Conservation (phyloP, 2,888 invertebrate genomes). For the Aleiodes alternator region DNA sequence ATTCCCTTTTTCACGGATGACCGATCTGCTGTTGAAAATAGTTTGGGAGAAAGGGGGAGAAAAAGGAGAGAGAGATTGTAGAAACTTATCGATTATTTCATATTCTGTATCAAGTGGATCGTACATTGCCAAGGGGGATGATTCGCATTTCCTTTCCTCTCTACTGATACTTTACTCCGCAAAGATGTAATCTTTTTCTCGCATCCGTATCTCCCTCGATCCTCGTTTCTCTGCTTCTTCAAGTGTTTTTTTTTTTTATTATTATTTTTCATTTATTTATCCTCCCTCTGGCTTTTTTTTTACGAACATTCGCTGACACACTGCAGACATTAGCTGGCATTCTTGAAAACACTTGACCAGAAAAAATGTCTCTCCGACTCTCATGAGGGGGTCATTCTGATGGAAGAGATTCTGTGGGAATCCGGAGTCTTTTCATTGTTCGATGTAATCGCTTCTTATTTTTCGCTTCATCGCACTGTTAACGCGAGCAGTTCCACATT, state of each 20-base stretch:
- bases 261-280: neutral
- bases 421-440: too few relatives aligned
- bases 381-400: neutral
- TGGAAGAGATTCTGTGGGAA: too few relatives aligned
- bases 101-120: slow-evolving; percentile 33
- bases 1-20: slow-evolving; percentile 36
- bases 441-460: too few relatives aligned
- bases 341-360: slow-evolving; percentile 45
- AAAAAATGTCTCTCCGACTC: neutral
- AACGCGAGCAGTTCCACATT: too few relatives aligned
- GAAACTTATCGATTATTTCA: slow-evolving; percentile 42
- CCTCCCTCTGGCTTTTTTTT: slow-evolving; percentile 34
- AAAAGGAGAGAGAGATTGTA: slow-evolving; percentile 1
- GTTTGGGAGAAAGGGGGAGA: slow-evolving; percentile 11
- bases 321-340: slow-evolving; percentile 62
- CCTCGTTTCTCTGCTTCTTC: slow-evolving; percentile 2
- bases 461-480: too few relatives aligned
- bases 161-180: slow-evolving; percentile 18
- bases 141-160: slow-evolving; percentile 25
- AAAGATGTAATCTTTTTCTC: slow-evolving; percentile 21
- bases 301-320: slow-evolving; percentile 55
- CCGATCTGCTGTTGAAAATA: slow-evolving; percentile 24
- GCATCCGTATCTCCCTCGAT: neutral
- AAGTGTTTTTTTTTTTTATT: neutral
- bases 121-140: slow-evolving; percentile 7